These are phyloP conservation scores for Apis florea DNA, from an alignment of 1,140 invertebrate species.

Conservation along the genomic window DNA sequence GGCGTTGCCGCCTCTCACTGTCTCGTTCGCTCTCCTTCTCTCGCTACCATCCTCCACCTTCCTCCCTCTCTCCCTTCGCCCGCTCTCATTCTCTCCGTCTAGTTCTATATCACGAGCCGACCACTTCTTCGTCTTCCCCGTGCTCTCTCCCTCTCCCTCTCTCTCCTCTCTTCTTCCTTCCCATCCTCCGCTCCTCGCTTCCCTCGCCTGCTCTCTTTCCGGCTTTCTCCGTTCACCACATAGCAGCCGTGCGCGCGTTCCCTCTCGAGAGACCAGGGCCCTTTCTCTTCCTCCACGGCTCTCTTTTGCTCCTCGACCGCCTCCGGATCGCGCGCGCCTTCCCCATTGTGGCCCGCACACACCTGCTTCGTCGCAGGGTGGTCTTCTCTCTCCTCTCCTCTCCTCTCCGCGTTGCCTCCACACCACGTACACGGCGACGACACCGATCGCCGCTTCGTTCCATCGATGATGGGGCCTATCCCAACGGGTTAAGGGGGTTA, in stretches of 20 bases:
- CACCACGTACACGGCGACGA: conserved; percentile 43
- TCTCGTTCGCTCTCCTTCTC: conserved; percentile 68
- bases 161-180: not conserved
- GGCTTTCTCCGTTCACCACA: conserved; percentile 7
- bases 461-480: too few species aligned
- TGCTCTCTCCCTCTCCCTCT: not conserved
- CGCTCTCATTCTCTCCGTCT: not conserved
- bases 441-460: too few species aligned
- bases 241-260: conserved; percentile 33
- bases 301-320: conserved; percentile 39
- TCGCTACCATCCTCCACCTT: conserved; percentile 30
- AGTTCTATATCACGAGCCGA: conserved; percentile 14
- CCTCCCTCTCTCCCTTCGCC: conserved; percentile 14
- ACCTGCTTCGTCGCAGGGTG: conserved; percentile 69
- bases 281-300: conserved; percentile 40
- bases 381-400: conserved; percentile 62
- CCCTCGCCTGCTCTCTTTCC: conserved; percentile 26
- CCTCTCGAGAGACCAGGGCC: not conserved
- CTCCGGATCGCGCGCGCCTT: conserved; percentile 63
- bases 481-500: too few species aligned
- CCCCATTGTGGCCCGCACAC: conserved; percentile 72
- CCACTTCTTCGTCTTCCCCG: conserved; percentile 37
- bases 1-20: conserved; percentile 78
- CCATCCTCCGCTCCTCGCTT: conserved; percentile 18
- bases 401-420: conserved; percentile 52